phyloP scores from a whole-genome alignment of 1,140 invertebrate genomes.

The Apolygus lucorum region DNA sequence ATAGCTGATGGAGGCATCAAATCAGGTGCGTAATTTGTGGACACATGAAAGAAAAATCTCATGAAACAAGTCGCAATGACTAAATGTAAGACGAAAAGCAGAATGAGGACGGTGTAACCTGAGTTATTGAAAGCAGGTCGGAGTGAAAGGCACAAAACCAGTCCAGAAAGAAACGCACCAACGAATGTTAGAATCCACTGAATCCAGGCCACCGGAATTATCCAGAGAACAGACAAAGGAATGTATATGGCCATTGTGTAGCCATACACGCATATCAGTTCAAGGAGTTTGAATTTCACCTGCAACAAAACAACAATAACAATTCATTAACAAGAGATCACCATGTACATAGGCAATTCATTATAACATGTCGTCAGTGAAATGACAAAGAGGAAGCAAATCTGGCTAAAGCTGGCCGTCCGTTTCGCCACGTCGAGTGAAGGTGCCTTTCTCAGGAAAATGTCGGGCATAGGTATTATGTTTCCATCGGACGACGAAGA shows the following conservation, averaged over 20 bases:
- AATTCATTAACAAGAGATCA: too few species aligned
- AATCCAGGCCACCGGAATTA: conserved; percentile 70
- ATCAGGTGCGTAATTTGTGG: too few species aligned
- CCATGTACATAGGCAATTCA: too few species aligned
- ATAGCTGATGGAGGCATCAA: too few species aligned
- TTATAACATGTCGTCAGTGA: too few species aligned
- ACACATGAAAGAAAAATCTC: conserved; percentile 54
- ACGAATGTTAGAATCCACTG: conserved; percentile 79
- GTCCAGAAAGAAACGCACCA: conserved; percentile 71
- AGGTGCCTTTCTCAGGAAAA: too few species aligned
- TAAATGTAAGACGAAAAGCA: conserved; percentile 65
- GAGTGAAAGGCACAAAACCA: conserved; percentile 72
- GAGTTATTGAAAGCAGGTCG: conserved; percentile 58
- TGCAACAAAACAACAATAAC: too few species aligned
- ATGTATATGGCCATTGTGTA: conserved; percentile 92
- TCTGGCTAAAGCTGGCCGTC: too few species aligned
- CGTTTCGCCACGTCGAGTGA: too few species aligned
- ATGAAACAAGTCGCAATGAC: conserved; percentile 76
- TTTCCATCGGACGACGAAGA: too few species aligned
- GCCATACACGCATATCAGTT: conserved; percentile 86
- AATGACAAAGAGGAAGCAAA: too few species aligned
- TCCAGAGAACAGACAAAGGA: conserved; percentile 88
- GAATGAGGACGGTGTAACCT: conserved; percentile 57
- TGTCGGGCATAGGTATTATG: too few species aligned
- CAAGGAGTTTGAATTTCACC: conserved; percentile 55